Percentiles rank a stretch among this genome's conserved stretches.
These are phyloP conservation scores for Saguinus midas DNA, from an alignment of 2,113 vertebrate genomes.

Conservation along the genomic window DNA sequence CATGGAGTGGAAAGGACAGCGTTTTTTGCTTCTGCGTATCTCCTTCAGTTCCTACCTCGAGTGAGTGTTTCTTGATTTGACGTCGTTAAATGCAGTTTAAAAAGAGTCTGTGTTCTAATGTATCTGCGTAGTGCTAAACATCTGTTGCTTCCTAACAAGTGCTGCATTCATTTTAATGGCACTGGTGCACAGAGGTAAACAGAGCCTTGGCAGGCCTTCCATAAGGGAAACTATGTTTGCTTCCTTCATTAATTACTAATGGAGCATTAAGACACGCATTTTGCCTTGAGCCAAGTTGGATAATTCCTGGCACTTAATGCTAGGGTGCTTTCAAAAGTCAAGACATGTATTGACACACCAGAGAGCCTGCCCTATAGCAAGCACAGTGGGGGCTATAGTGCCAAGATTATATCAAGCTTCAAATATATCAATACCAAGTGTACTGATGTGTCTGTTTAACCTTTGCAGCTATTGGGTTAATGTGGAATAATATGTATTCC, in stretches of 20 bases:
- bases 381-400: neutral
- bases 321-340: conserved; percentile 64
- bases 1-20: neutral
- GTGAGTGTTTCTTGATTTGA: conserved; percentile 6
- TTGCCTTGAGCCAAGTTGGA: conserved; percentile 66
- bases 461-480: conserved; percentile 2
- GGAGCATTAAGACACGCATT: conserved; percentile 68
- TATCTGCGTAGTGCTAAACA: conserved; percentile 64
- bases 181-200: conserved; percentile 69
- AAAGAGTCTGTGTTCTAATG: conserved; percentile 59
- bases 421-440: neutral
- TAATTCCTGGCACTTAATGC: conserved; percentile 67
- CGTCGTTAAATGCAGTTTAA: conserved; percentile 43
- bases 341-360: conserved; percentile 68
- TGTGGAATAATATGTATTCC: neutral
- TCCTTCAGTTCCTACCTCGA: neutral
- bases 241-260: conserved; percentile 76
- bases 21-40: neutral
- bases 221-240: conserved; percentile 74
- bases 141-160: conserved; percentile 70
- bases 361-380: conserved; percentile 35
- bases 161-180: conserved; percentile 64
- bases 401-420: conserved; percentile 38
- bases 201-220: conserved; percentile 68
- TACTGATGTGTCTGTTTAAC: neutral